Evolutionary conservation across 2,113 vertebrate species (phyloP).

Genomic region (Tauraco erythrolophus): DNA sequence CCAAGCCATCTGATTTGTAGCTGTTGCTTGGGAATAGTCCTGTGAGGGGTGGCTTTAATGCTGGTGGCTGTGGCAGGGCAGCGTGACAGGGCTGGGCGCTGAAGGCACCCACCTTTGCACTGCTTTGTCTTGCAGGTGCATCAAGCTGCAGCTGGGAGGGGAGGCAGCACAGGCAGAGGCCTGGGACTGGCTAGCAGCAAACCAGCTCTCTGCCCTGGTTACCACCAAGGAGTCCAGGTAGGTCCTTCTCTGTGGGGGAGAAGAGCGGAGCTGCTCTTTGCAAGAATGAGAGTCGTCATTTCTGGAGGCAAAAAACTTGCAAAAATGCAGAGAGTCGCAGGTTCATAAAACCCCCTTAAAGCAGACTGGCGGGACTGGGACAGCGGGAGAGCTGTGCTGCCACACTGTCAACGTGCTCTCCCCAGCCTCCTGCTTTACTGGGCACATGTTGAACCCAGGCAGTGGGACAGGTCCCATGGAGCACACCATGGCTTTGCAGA

Average conservation of each 20-base stretch:
- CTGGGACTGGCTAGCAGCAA: conserved; percentile 94
- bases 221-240: conserved; percentile 95
- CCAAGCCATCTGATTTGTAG: accelerated
- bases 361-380: not conserved
- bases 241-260: accelerated
- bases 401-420: accelerated
- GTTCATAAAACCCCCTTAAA: not conserved
- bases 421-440: not conserved
- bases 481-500: accelerated
- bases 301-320: not conserved
- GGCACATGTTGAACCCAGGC: accelerated
- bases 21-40: not conserved
- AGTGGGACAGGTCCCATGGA: not conserved
- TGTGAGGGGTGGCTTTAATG: not conserved
- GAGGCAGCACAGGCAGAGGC: conserved; percentile 88
- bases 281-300: not conserved
- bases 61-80: not conserved
- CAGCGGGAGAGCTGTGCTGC: not conserved
- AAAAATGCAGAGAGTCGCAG: not conserved
- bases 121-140: conserved; percentile 80
- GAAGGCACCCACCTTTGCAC: not conserved
- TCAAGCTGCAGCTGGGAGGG: conserved; percentile 89
- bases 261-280: not conserved
- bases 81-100: not conserved
- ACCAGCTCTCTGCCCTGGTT: conserved; percentile 87